A percentile compares a stretch with the other conserved stretches of the same genome.
Evolutionary conservation across 2,888 invertebrate species (phyloP).

Genomic region (Hirtodrosophila trivittata): DNA sequence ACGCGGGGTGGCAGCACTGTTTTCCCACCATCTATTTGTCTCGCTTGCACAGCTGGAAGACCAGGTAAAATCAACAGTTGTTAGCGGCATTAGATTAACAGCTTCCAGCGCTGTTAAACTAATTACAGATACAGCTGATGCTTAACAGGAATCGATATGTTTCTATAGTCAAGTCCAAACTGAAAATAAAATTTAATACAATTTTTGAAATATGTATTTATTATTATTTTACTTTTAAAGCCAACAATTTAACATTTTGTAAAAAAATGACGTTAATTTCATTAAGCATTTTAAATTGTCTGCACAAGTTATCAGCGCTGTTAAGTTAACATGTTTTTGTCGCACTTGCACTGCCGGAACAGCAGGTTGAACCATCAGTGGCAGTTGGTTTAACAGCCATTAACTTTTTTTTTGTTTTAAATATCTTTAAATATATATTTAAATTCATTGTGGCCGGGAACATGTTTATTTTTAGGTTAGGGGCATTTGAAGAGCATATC

Average conservation of each 20-base stretch:
- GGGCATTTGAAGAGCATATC: constrained; percentile 19
- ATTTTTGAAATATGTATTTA: neutral
- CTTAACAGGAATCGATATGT: neutral
- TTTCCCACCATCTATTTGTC: neutral
- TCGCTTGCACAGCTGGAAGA: too few species aligned
- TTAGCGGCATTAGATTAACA: neutral
- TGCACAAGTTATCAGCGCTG: constrained; percentile 16
- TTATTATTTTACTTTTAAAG: too few species aligned
- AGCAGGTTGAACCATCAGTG: too few species aligned
- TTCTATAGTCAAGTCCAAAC: too few species aligned
- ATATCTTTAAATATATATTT: too few species aligned
- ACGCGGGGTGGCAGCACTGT: neutral
- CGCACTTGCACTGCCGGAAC: neutral
- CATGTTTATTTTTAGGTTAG: constrained; percentile 13
- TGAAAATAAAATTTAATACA: too few species aligned
- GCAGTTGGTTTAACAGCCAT: too few species aligned
- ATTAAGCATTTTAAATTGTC: too few species aligned
- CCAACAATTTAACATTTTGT: too few species aligned
- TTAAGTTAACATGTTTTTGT: neutral
- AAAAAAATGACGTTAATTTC: too few species aligned
- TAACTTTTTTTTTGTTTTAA: too few species aligned
- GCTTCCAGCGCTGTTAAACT: neutral
- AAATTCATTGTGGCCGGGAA: constrained; percentile 54
- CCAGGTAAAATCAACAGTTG: neutral
- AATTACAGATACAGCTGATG: too few species aligned